Percentiles rank a stretch among this genome's conserved stretches.
Evolutionary conservation across 2,113 vertebrate genomes (phyloP).

Genomic region (Takifugu flavidus): DNA sequence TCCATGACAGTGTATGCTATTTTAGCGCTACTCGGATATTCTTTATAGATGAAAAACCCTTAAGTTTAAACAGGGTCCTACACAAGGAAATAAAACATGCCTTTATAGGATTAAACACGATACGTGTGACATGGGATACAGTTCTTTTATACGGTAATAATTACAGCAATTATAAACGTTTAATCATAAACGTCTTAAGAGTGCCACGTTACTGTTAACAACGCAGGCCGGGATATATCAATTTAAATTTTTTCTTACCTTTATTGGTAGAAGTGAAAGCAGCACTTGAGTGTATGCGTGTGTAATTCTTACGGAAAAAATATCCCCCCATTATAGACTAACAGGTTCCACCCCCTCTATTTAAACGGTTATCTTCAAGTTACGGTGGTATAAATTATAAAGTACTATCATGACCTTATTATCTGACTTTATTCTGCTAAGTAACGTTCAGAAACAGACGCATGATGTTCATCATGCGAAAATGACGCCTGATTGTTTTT

Average conservation of each 20-base stretch:
- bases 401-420: fast-evolving
- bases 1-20: neutral
- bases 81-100: too few species aligned
- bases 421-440: neutral
- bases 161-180: too few species aligned
- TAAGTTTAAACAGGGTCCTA: too few species aligned
- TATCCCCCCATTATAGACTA: fast-evolving
- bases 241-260: neutral
- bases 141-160: too few species aligned
- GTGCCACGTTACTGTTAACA: too few species aligned
- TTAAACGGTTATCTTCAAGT: fast-evolving
- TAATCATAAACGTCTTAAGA: too few species aligned
- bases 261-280: neutral
- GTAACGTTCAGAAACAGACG: too few species aligned
- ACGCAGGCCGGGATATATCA: too few species aligned
- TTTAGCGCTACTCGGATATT: neutral
- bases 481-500: neutral
- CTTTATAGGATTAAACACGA: too few species aligned
- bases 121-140: too few species aligned
- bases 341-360: constrained; percentile 6
- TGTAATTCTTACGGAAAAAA: neutral
- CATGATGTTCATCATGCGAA: neutral
- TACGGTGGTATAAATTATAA: neutral
- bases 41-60: neutral
- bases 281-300: neutral